A percentile compares a stretch with the other conserved stretches of the same genome.
phyloP scores from a whole-genome alignment of 1,140 invertebrate genomes.

The Eufriesea mexicana region DNA sequence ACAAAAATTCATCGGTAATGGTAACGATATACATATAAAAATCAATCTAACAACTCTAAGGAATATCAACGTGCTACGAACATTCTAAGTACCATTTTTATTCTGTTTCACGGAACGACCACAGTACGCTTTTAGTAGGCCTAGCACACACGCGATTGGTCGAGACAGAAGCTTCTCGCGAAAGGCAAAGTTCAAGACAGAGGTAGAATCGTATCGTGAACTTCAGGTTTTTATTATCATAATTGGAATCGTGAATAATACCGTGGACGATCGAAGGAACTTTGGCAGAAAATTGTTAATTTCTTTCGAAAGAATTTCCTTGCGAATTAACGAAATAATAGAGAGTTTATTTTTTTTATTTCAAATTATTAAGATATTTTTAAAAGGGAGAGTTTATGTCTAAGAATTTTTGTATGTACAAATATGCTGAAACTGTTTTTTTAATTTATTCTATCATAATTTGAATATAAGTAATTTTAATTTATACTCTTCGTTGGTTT shows the following conservation, averaged over 20 bases:
- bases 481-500: too few relatives aligned
- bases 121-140: constrained; percentile 24
- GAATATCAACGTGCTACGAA: constrained; percentile 16
- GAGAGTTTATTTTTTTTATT: too few relatives aligned
- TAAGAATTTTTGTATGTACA: too few relatives aligned
- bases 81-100: constrained; percentile 1
- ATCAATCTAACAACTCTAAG: constrained; percentile 20
- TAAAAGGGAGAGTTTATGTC: too few relatives aligned
- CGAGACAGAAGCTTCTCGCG: background rate
- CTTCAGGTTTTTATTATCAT: too few relatives aligned
- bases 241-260: background rate
- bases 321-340: background rate
- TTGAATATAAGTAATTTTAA: too few relatives aligned
- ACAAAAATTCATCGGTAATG: constrained; percentile 33
- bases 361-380: too few relatives aligned
- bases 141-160: constrained; percentile 10
- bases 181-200: constrained; percentile 7
- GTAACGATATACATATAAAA: constrained; percentile 26
- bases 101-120: constrained; percentile 12
- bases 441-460: too few relatives aligned
- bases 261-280: background rate
- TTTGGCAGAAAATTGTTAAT: background rate
- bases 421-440: too few relatives aligned
- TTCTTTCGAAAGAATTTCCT: background rate
- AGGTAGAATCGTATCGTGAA: background rate